A percentile compares a stretch with the other conserved stretches of the same genome.
phyloP scores from a whole-genome alignment of 2,888 invertebrate genomes.

The Clepsis dumicolana region DNA sequence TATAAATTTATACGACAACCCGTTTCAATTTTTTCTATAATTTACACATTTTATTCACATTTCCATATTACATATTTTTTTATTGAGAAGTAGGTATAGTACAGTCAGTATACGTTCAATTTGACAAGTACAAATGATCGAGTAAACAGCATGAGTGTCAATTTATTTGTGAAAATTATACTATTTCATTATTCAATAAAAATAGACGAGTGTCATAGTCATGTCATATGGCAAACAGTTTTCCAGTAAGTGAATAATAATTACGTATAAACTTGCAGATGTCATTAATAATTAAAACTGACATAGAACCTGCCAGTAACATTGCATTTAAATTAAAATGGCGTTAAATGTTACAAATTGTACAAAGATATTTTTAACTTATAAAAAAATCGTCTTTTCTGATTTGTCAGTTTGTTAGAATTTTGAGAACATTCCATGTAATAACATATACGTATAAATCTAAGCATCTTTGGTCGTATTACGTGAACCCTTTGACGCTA shows the following conservation, averaged over 20 bases:
- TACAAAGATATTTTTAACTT: no score
- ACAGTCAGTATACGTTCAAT: constrained; percentile 40
- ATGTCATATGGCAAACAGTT: no score
- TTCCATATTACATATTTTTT: constrained; percentile 52
- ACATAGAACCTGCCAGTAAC: no score
- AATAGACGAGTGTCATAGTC: no score
- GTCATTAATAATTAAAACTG: no score
- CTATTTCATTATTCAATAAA: no score
- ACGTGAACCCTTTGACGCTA: neutral
- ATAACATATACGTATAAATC: neutral
- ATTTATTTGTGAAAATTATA: no score
- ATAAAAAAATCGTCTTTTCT: no score
- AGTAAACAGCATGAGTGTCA: constrained; percentile 2
- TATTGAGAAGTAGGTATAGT: constrained; percentile 34
- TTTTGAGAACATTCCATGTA: neutral
- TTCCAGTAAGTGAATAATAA: no score
- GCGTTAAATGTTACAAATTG: no score
- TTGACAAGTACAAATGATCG: constrained; percentile 26
- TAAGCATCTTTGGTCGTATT: neutral
- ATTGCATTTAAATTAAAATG: no score
- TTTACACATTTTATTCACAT: constrained; percentile 59
- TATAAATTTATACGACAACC: constrained; percentile 83
- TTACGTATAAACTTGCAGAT: no score
- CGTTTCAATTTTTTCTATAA: constrained; percentile 61
- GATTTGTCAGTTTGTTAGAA: neutral